Conservation (phyloP, 2,797 vertebrate species). For the Coluber constrictor region DNA sequence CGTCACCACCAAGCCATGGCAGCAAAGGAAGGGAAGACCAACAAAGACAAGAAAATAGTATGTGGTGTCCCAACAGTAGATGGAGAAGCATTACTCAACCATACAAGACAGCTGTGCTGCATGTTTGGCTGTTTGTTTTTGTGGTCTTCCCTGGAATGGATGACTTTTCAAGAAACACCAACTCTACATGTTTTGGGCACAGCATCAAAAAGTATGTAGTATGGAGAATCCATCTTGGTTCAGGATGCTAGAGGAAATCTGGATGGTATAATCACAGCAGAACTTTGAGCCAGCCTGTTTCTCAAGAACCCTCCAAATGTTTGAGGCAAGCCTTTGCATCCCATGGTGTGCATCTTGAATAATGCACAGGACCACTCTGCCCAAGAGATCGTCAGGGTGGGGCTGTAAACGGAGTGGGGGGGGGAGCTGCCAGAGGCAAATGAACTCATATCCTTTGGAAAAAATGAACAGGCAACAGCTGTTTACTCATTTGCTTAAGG, state of each 20-base stretch:
- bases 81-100: neutral
- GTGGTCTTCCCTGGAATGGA: neutral
- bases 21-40: neutral
- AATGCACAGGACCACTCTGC: neutral
- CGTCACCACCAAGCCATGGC: neutral
- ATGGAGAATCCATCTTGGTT: neutral
- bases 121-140: neutral
- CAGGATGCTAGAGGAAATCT: neutral
- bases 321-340: neutral
- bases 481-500: neutral
- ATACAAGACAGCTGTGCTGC: neutral
- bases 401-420: neutral
- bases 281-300: neutral
- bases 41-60: neutral
- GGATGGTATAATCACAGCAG: neutral
- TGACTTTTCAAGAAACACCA: neutral
- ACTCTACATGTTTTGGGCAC: neutral
- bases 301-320: neutral
- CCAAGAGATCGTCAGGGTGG: neutral
- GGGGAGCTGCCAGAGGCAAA: neutral
- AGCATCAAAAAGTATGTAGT: neutral
- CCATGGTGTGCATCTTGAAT: neutral
- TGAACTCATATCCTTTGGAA: conserved; percentile 8
- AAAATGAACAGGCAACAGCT: neutral
- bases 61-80: neutral